Percentiles rank a stretch among this genome's conserved stretches.
Conservation (phyloP, 1,140 invertebrate species). For the Ceratina australensis region DNA sequence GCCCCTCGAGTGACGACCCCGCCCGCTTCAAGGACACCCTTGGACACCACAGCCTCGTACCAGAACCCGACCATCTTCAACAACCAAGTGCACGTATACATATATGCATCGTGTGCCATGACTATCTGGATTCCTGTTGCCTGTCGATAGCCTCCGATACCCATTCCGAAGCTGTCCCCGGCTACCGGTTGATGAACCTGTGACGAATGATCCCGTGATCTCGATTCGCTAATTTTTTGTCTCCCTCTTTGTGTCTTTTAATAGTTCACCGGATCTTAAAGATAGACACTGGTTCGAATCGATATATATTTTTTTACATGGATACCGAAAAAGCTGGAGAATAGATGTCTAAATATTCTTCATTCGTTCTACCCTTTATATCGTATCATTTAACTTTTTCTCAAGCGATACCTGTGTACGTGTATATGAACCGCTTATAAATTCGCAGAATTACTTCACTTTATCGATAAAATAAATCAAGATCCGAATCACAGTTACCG, state of each 20-base stretch:
- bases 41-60: conserved; percentile 69
- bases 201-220: conserved; percentile 24
- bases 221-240: neutral
- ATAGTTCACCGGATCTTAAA: too few relatives aligned
- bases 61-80: conserved; percentile 68
- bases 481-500: neutral
- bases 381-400: too few relatives aligned
- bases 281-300: too few relatives aligned
- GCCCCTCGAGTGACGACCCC: conserved; percentile 78
- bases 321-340: too few relatives aligned
- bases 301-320: too few relatives aligned
- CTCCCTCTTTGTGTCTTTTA: neutral
- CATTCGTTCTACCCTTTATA: too few relatives aligned
- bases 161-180: conserved; percentile 12
- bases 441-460: neutral
- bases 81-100: conserved; percentile 68
- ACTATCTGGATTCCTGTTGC: conserved; percentile 66
- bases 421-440: neutral
- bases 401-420: too few relatives aligned
- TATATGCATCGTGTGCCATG: conserved; percentile 43
- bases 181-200: conserved; percentile 10
- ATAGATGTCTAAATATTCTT: too few relatives aligned
- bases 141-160: conserved; percentile 37
- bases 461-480: neutral
- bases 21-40: conserved; percentile 78